Percentiles rank a stretch among this genome's conserved stretches.
These are phyloP conservation scores for Cyclophora albipunctata DNA, from an alignment of 2,888 invertebrate species.

Conservation along the genomic window DNA sequence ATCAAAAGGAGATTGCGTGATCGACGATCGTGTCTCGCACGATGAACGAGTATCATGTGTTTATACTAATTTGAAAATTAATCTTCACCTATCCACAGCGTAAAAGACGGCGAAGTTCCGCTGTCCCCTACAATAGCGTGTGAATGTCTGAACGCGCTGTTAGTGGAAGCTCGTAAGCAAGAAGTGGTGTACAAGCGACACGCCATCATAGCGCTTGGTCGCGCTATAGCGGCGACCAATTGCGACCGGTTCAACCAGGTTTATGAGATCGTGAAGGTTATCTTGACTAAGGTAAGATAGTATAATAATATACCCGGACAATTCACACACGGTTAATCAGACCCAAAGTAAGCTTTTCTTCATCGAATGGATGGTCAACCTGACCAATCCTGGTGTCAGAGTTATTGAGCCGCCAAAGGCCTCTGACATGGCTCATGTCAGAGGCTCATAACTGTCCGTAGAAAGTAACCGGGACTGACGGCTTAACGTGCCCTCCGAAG, in stretches of 20 bases:
- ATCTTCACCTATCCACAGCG: slow-evolving; percentile 25
- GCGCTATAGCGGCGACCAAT: slow-evolving; percentile 82
- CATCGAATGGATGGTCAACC: too few species aligned
- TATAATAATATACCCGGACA: neutral
- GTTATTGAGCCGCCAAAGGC: too few species aligned
- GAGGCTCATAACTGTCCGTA: too few species aligned
- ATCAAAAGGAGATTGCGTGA: too few species aligned
- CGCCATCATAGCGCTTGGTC: slow-evolving; percentile 82
- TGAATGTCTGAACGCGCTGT: slow-evolving; percentile 79
- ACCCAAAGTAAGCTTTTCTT: too few species aligned
- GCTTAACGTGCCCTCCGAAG: too few species aligned
- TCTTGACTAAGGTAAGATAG: slow-evolving; percentile 77
- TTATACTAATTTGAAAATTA: neutral
- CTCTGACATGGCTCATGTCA: too few species aligned
- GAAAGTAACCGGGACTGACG: too few species aligned
- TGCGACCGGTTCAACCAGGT: slow-evolving; percentile 87
- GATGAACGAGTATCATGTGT: too few species aligned
- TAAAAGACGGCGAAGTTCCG: slow-evolving; percentile 47
- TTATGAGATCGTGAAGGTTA: slow-evolving; percentile 83
- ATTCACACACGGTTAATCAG: too few species aligned
- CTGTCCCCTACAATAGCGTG: slow-evolving; percentile 43
- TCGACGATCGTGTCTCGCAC: too few species aligned
- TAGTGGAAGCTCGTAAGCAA: slow-evolving; percentile 88
- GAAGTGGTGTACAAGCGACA: slow-evolving; percentile 84
- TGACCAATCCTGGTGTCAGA: too few species aligned